Evolutionary conservation across 2,797 vertebrate species (phyloP).

Genomic region (Coendou prehensilis): DNA sequence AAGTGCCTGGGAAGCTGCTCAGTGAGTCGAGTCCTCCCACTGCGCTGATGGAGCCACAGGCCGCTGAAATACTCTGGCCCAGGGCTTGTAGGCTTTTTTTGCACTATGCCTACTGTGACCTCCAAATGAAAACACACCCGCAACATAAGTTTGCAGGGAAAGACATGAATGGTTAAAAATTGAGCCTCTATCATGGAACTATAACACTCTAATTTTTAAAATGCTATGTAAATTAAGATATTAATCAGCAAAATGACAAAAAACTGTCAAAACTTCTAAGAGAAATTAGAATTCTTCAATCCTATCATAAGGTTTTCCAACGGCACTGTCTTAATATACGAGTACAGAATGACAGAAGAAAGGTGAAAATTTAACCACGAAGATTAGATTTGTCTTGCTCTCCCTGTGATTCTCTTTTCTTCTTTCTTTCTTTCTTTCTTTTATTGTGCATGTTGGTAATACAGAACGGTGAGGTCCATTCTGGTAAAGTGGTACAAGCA

Average conservation of each 20-base stretch:
- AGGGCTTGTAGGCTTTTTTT: neutral
- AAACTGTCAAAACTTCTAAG: neutral
- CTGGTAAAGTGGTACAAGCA: neutral
- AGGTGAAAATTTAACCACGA: neutral
- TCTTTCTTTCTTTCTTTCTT: neutral
- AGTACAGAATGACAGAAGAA: neutral
- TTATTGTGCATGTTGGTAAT: neutral
- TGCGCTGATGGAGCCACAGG: neutral
- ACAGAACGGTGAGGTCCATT: neutral
- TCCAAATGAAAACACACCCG: neutral
- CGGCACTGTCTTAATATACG: neutral
- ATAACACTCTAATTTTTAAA: neutral
- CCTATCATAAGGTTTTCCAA: neutral
- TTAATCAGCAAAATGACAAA: constrained; percentile 8
- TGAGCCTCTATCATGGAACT: neutral
- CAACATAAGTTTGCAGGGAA: neutral
- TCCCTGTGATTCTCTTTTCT: neutral
- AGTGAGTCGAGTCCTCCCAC: too few relatives aligned
- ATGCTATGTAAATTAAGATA: neutral
- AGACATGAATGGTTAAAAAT: neutral
- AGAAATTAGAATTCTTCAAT: neutral
- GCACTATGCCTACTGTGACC: neutral
- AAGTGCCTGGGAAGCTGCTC: too few relatives aligned
- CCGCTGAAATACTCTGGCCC: neutral
- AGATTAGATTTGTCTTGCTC: neutral